Conservation (phyloP, 2,113 vertebrate genomes). For the Ammodramus savannarum region DNA sequence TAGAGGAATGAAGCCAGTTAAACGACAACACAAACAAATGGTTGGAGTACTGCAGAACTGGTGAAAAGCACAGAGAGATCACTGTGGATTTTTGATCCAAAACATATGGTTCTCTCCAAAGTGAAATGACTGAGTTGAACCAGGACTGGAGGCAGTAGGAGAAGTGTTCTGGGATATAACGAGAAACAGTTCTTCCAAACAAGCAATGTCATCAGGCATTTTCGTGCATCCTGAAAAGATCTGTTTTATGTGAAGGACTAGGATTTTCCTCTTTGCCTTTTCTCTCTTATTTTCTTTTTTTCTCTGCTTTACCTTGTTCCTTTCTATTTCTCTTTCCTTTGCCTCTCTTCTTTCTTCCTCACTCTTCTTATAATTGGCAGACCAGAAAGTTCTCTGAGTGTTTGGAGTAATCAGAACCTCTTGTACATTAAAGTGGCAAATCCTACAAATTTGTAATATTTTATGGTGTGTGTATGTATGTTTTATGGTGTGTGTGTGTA, state of each 20-base stretch:
- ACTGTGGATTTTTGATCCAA: background rate
- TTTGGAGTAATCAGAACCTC: background rate
- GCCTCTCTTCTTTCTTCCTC: background rate
- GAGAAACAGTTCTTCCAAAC: background rate
- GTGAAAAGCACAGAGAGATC: background rate
- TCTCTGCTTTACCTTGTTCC: accelerated
- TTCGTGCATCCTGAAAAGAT: background rate
- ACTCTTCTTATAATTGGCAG: background rate
- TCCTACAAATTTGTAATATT: background rate
- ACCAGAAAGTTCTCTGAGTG: background rate
- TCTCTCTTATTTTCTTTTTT: background rate
- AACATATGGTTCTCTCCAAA: background rate
- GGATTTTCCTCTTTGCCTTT: background rate
- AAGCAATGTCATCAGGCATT: background rate
- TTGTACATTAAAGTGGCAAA: background rate
- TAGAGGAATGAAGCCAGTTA: background rate
- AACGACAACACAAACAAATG: background rate
- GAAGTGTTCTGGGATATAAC: background rate
- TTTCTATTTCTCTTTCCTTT: background rate
- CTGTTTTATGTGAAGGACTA: background rate
- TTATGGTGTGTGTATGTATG: background rate
- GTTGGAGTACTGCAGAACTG: background rate
- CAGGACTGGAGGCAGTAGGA: background rate
- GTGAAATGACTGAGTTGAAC: background rate
- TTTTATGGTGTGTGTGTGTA: background rate